phyloP scores from a whole-genome alignment of 2,888 invertebrate genomes.

The Eupeodes luniger region DNA sequence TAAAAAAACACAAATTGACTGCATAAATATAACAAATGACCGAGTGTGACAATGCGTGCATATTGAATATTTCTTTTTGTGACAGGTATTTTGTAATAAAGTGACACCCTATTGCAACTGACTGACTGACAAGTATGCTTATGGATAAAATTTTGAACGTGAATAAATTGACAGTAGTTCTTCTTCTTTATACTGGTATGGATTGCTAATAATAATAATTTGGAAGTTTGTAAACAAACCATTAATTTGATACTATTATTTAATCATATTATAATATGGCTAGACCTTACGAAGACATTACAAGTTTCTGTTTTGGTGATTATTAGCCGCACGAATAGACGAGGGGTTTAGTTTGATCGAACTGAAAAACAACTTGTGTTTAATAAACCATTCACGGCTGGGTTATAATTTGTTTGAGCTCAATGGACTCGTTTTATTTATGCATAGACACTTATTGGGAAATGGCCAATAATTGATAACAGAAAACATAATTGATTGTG shows the following conservation, averaged over 20 bases:
- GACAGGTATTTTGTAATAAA: conserved; percentile 44
- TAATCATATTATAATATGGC: neutral
- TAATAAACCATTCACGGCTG: neutral
- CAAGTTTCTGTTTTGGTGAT: neutral
- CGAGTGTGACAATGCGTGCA: conserved; percentile 44
- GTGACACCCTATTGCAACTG: conserved; percentile 21
- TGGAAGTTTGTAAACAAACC: conserved; percentile 48
- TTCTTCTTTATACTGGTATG: neutral
- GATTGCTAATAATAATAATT: conserved; percentile 26
- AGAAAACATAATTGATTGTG: no score
- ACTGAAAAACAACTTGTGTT: neutral
- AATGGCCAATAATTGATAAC: no score
- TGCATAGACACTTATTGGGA: neutral
- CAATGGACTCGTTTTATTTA: neutral
- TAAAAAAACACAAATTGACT: conserved; percentile 48
- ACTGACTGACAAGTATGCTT: conserved; percentile 21
- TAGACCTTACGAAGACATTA: neutral
- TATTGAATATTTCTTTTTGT: conserved; percentile 1
- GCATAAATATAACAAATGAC: conserved; percentile 15
- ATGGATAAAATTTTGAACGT: neutral
- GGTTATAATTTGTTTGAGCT: neutral
- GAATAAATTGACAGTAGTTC: conserved; percentile 3
- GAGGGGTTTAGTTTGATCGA: neutral
- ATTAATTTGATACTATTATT: conserved; percentile 13
- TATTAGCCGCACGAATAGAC: neutral